Percentiles rank a stretch among this genome's conserved stretches.
Conservation (phyloP, 2,888 invertebrate species). For the Argyresthia goedartella region DNA sequence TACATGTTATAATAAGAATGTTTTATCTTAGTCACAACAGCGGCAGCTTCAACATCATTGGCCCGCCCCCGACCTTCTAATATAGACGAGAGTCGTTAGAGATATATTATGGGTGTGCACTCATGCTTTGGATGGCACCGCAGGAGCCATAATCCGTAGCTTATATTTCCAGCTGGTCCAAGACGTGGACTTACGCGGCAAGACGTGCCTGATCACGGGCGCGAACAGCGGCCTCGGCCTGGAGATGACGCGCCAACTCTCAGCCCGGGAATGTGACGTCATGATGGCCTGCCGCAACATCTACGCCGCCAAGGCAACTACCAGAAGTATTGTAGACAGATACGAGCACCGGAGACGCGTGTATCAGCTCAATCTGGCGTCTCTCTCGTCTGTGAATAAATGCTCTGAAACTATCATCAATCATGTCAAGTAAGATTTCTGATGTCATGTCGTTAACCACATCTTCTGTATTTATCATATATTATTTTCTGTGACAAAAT, state of each 20-base stretch:
- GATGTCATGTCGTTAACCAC: neutral
- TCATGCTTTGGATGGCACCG: too few species aligned
- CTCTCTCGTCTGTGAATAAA: conserved; percentile 43
- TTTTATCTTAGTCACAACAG: too few species aligned
- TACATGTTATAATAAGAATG: too few species aligned
- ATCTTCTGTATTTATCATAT: neutral
- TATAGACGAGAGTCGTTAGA: too few species aligned
- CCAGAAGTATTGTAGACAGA: conserved; percentile 27
- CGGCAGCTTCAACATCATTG: too few species aligned
- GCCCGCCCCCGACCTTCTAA: too few species aligned
- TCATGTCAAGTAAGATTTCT: conserved; percentile 33
- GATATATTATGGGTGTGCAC: too few species aligned
- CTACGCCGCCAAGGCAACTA: conserved; percentile 65
- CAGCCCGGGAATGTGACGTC: conserved; percentile 85
- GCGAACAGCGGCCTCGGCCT: conserved; percentile 94
- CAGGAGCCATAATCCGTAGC: neutral
- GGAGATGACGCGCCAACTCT: conserved; percentile 88
- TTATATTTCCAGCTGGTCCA: conserved; percentile 70
- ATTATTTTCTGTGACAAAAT: neutral
- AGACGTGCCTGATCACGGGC: conserved; percentile 91
- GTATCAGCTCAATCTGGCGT: conserved; percentile 46
- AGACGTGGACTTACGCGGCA: conserved; percentile 84
- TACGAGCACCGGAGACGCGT: conserved; percentile 23
- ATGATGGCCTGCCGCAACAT: conserved; percentile 87
- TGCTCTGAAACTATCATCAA: conserved; percentile 34